A percentile compares a stretch with the other conserved stretches of the same genome.
phyloP scores from a whole-genome alignment of 1,140 invertebrate species.

The Anagrus nilaparvatae region DNA sequence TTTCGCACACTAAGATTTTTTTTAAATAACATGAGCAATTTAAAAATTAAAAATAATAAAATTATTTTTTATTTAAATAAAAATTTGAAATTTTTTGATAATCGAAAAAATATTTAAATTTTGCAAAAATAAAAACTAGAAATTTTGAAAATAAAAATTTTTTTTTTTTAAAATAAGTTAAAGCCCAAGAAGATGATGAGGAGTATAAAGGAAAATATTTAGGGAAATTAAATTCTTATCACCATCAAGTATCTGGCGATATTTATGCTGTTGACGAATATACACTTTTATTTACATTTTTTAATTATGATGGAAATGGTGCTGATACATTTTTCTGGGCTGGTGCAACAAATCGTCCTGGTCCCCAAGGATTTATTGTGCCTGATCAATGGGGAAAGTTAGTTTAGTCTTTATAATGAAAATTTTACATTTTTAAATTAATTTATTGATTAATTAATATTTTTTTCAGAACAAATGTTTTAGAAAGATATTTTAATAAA shows the following conservation, averaged over 20 bases:
- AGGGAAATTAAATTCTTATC: constrained; percentile 82
- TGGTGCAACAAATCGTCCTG: constrained; percentile 74
- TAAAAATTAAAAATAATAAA: too few species aligned
- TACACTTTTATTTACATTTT: constrained; percentile 70
- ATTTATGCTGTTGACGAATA: constrained; percentile 84
- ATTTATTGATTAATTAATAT: neutral
- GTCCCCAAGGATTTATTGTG: constrained; percentile 83
- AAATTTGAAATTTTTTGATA: too few species aligned
- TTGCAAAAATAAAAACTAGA: too few species aligned
- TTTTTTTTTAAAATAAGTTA: too few species aligned
- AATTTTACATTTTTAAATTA: neutral
- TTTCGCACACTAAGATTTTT: too few species aligned
- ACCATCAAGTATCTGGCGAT: constrained; percentile 80
- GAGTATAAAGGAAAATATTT: constrained; percentile 72
- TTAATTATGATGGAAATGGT: constrained; percentile 86
- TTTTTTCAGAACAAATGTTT: constrained; percentile 68
- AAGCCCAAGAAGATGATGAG: constrained; percentile 54
- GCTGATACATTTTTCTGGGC: constrained; percentile 89
- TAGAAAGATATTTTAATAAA: constrained; percentile 76
- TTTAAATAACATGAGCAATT: too few species aligned
- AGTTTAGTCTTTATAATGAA: constrained; percentile 30
- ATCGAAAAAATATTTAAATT: too few species aligned
- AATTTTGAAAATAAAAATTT: too few species aligned
- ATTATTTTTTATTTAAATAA: too few species aligned
- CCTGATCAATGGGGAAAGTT: constrained; percentile 79